Base-by-base conservation (phyloP, 2,113 vertebrate genomes). In the Nerophis ophidion region DNA sequence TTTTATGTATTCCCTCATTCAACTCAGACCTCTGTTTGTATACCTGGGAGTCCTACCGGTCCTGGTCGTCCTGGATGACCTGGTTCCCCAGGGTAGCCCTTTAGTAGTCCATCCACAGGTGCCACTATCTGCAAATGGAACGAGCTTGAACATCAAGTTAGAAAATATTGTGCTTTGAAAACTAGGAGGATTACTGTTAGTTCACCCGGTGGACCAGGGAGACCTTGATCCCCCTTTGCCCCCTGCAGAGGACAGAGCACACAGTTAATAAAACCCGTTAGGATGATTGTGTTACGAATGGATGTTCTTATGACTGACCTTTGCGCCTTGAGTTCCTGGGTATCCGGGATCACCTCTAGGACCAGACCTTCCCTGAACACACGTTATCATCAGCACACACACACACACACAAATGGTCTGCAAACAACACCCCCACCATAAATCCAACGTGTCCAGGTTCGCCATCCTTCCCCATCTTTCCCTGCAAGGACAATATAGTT, bases 401-500 rank as follows among this genome's bases (percentile, higher is more conserved):
- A 50, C 40, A 55, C n/a, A 38, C 13, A 62, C 34, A 48, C 48
- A 54, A 17, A 60, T n/a, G 5, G 1, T 48, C 51, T 59, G 10
- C 42, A 52, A 13, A 63, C 8, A 15, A n/a, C n/a, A 50, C 42
- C 12, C 53, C 7, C 84, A 96, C 95, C 85, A 60, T 68, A 46
- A 71, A 68, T 80, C 93, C 94, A 65, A 66, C 52, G 35, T 57
- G 80, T 52, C 95, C 95, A 70, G 50, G 74, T 19, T 91, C 88
- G 81, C 93, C 95, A 69, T 93, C 89, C 83, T 93, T 94, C 15
- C 95, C 95, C 35, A 81, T 76, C 69, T 93, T 94, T 65, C 94
- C 95, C 95, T 98, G 75, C 52, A 81, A 64, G 83, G 44, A 86
- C 6, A 72, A 40, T 40, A 6, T 56, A 52, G 8, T 36, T 57